These are phyloP conservation scores for Linepithema humile DNA, from an alignment of 1,140 invertebrate species.

Conservation along the genomic window DNA sequence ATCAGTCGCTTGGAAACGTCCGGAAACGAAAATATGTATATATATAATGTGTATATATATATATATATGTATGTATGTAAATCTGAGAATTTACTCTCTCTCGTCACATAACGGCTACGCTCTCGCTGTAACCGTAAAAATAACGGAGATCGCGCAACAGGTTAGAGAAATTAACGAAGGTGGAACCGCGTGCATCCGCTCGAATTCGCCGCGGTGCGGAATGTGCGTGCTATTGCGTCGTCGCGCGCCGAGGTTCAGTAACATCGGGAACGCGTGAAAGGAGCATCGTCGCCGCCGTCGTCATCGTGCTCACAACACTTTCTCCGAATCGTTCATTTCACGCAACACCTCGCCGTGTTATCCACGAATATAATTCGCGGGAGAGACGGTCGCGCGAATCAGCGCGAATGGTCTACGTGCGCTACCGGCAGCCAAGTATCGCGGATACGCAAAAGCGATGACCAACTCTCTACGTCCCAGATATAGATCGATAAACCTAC, in stretches of 20 bases:
- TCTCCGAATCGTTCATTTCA: conserved; percentile 59
- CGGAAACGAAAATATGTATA: conserved; percentile 6
- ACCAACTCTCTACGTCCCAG: neutral
- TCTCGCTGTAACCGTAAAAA: neutral
- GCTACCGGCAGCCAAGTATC: neutral
- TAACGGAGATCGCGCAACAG: conserved; percentile 54
- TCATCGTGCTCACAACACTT: conserved; percentile 31
- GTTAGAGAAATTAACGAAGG: conserved; percentile 54
- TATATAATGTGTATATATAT: too few species aligned
- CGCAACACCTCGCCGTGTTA: neutral
- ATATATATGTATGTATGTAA: too few species aligned
- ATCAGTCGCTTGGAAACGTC: neutral
- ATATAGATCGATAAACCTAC: neutral
- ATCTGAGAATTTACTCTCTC: neutral
- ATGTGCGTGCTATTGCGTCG: conserved; percentile 5
- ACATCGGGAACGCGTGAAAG: conserved; percentile 22
- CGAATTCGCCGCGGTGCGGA: conserved; percentile 8
- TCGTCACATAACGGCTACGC: neutral
- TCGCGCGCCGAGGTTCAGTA: neutral
- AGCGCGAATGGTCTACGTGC: neutral
- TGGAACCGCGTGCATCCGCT: conserved; percentile 31
- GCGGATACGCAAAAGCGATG: neutral
- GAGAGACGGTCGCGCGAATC: too few species aligned
- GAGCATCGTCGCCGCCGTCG: conserved; percentile 11
- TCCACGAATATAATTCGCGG: neutral